Percentiles rank a stretch among this genome's conserved stretches.
phyloP scores from a whole-genome alignment of 2,797 vertebrate species.

The Tarsius wallacei region DNA sequence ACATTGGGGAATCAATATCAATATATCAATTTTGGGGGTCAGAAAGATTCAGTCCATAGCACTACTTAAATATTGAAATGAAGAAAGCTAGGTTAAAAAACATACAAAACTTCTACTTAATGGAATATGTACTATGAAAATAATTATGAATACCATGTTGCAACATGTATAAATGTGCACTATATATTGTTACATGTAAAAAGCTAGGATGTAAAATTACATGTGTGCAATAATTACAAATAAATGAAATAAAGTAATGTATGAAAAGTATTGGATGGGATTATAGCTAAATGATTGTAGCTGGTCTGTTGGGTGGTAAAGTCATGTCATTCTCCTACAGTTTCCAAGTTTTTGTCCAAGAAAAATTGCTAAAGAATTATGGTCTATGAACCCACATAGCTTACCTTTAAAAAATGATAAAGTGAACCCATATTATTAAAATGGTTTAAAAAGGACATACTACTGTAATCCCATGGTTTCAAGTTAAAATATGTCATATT shows the following conservation, averaged over 20 bases:
- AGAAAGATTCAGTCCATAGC: not conserved
- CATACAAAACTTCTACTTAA: not conserved
- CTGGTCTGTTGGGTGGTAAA: not conserved
- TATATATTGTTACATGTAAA: not conserved
- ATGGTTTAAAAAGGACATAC: not conserved
- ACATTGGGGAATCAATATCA: not conserved
- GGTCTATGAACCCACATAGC: not conserved
- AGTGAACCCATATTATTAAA: not conserved
- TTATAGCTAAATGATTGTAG: not conserved
- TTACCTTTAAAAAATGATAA: constrained; percentile 17
- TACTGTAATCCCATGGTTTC: not conserved
- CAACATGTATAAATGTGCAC: not conserved
- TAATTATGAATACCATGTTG: constrained; percentile 7
- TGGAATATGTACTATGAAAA: not conserved
- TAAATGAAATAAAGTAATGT: not conserved
- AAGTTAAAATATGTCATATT: not conserved
- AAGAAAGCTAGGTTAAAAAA: not conserved
- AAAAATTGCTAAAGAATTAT: constrained; percentile 8
- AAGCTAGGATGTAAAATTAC: not conserved
- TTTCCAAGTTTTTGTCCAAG: not conserved
- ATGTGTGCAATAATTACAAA: not conserved
- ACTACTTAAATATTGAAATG: not conserved
- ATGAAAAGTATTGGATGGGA: not conserved
- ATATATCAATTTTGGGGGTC: not conserved
- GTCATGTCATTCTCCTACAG: not conserved